Conservation (phyloP, 2,113 vertebrate species). For the Acrocephalus arundinaceus region DNA sequence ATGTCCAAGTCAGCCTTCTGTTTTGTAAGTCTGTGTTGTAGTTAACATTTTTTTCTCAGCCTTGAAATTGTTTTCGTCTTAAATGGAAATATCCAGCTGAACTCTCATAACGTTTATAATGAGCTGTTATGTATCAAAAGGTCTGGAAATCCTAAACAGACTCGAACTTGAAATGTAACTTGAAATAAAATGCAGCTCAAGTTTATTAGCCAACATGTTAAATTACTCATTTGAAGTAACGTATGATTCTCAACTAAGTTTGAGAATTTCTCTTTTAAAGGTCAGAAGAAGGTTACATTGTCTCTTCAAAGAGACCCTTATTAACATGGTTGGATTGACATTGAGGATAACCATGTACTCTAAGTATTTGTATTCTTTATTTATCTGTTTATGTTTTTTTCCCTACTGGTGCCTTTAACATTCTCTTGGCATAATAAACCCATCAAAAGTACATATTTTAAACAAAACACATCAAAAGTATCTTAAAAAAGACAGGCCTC, state of each 20-base stretch:
- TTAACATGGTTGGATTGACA: background rate
- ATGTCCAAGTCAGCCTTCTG: background rate
- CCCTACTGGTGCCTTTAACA: background rate
- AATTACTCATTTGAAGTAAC: background rate
- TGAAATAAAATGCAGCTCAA: conserved; percentile 8
- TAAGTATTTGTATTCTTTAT: conserved; percentile 22
- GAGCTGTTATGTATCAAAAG: background rate
- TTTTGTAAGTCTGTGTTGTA: background rate
- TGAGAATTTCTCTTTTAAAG: background rate
- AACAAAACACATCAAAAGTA: conserved; percentile 40
- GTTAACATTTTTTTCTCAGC: background rate
- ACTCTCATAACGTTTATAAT: background rate
- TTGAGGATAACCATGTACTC: conserved; percentile 24
- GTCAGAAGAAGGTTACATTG: background rate
- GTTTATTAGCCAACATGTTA: background rate
- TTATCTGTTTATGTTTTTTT: conserved; percentile 42
- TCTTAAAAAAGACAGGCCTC: conserved; percentile 2
- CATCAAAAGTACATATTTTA: conserved; percentile 17
- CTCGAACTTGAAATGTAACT: background rate
- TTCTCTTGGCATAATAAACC: background rate
- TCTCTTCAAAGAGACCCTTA: background rate
- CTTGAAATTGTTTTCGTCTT: conserved; percentile 2
- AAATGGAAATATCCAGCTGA: background rate
- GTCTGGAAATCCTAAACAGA: background rate
- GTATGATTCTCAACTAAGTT: background rate